These are phyloP conservation scores for Drosophila rellima DNA, from an alignment of 2,888 invertebrate species.

Conservation along the genomic window DNA sequence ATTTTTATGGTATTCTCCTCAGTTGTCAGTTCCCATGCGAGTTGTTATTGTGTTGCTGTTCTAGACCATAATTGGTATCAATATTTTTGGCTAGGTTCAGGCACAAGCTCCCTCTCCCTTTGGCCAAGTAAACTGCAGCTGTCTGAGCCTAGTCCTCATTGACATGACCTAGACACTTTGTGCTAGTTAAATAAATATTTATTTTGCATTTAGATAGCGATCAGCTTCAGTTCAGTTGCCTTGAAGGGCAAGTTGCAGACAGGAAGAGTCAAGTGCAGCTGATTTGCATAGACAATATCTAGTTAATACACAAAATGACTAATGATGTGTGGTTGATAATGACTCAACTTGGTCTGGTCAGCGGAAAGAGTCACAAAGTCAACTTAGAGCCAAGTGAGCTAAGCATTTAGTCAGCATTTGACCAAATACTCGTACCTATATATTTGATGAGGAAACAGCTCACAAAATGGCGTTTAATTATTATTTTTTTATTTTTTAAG, in stretches of 20 bases:
- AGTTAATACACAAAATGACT: constrained; percentile 36
- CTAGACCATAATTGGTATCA: constrained; percentile 55
- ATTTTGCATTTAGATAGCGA: constrained; percentile 23
- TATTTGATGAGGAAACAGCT: background rate
- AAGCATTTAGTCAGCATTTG: constrained; percentile 22
- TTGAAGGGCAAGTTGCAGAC: constrained; percentile 41
- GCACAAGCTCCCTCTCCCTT: background rate
- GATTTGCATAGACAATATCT: constrained; percentile 38
- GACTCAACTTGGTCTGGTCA: constrained; percentile 33
- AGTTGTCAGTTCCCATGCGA: constrained; percentile 40
- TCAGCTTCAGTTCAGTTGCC: constrained; percentile 16
- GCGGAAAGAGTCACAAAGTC: constrained; percentile 12
- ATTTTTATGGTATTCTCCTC: constrained; percentile 66
- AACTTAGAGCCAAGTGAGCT: constrained; percentile 18
- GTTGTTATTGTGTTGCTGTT: constrained; percentile 45
- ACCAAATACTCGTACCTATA: constrained; percentile 8
- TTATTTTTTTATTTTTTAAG: too few species aligned
- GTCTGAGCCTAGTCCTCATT: constrained; percentile 5
- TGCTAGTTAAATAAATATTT: constrained; percentile 29
- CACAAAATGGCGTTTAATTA: constrained; percentile 13
- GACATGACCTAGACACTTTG: constrained; percentile 73
- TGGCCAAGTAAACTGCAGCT: constrained; percentile 51
- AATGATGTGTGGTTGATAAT: constrained; percentile 35
- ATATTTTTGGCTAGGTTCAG: constrained; percentile 32
- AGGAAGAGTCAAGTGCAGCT: background rate